A percentile compares a stretch with the other conserved stretches of the same genome.
Conservation (phyloP, 2,888 invertebrate species). For the Corbicula japonica region DNA sequence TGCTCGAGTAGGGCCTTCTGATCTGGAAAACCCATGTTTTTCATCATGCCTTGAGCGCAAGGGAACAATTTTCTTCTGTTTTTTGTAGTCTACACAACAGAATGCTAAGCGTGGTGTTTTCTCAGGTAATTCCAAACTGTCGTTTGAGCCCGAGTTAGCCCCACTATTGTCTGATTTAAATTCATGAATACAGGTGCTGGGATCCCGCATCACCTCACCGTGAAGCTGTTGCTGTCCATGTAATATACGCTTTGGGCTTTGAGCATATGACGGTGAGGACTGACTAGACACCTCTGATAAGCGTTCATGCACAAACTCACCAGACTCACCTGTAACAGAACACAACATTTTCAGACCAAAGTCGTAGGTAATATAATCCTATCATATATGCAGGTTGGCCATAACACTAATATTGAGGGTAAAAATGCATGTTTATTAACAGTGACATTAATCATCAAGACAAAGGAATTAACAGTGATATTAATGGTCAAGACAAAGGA, state of each 20-base stretch:
- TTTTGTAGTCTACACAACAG: slow-evolving; percentile 66
- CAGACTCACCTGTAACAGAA: not conserved
- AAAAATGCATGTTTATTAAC: no score
- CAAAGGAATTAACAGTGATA: no score
- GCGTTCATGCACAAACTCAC: not conserved
- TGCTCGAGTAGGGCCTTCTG: not conserved
- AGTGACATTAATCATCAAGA: no score
- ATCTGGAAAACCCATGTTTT: not conserved
- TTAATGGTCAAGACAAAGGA: no score
- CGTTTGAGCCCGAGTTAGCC: not conserved
- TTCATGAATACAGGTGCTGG: slow-evolving; percentile 25
- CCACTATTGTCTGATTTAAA: not conserved
- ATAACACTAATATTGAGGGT: no score
- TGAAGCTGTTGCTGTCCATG: slow-evolving; percentile 48
- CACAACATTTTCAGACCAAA: not conserved
- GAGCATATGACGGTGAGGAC: no score
- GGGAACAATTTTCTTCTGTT: slow-evolving; percentile 33
- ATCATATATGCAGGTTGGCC: no score
- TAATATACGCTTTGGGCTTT: slow-evolving; percentile 43
- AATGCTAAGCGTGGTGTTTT: slow-evolving; percentile 43
- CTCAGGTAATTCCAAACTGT: slow-evolving; percentile 32
- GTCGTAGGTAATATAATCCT: no score
- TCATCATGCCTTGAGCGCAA: not conserved
- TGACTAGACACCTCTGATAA: slow-evolving; percentile 3
- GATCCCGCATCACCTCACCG: slow-evolving; percentile 36